Evolutionary conservation across 2,113 vertebrate genomes (phyloP), one percentile per base, ranked within the genome.

Genomic region (Poeciliopsis occidentalis): DNA sequence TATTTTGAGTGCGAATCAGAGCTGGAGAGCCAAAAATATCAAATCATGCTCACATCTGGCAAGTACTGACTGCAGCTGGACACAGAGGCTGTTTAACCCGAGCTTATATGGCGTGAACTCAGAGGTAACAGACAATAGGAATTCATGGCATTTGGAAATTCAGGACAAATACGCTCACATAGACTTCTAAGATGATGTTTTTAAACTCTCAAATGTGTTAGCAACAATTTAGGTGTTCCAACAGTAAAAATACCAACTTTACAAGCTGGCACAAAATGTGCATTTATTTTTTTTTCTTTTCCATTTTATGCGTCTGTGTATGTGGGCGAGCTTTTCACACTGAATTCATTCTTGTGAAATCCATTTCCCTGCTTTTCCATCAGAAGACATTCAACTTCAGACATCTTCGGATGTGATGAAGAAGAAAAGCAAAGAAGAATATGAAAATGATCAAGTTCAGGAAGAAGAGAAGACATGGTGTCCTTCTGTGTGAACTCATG

Each of bases 31-130:
- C 91, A 87, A 81, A 83, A 54, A 85, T 79, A 89, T 86, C 84
- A 85, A 37, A 83, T 86, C 81, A 47, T 60, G 63, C 76, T 75
- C 76, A 71, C 88, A 89, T 86, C 73, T 89, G 85, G 87, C 69
- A 1, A 64, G 60, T 67, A 54, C 69, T 12, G 57, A 77, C n/a
- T 29, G 70, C 85, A 92, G 84, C 87, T 87, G 79, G 85, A 84
- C 75, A 61, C 68, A 83, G 77, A 83, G 71, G 70, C 67, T 66
- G 81, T 47, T 71, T 75, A 60, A 80, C 70, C 73, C 64, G 44
- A 67, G 69, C 64, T 79, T 64, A 74, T 74, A 13, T 66, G 34
- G 51, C 44, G 66, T 70, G 57, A 71, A 68, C 41, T 19, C 8
- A 61, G 62, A 71, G 60, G 62, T 74, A 39, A 70, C 64, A 69